Evolutionary conservation across 2,888 invertebrate species (phyloP).

Genomic region (Dione juno): DNA sequence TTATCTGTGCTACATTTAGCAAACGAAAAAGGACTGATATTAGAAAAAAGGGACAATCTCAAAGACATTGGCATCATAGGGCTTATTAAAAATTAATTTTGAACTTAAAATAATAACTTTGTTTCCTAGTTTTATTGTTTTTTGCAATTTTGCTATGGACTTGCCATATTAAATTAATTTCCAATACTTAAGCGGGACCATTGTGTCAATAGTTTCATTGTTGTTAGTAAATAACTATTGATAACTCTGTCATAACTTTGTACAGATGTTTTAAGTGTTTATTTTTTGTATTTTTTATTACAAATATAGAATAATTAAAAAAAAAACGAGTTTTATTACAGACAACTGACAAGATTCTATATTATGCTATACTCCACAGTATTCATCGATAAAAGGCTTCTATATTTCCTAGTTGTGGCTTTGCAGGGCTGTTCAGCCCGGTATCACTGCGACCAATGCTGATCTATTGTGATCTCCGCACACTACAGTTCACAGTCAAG

Average conservation of each 20-base stretch:
- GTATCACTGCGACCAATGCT: no score
- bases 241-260: conserved; percentile 41
- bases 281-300: conserved; percentile 44
- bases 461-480: no score
- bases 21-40: conserved; percentile 88
- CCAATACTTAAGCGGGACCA: conserved; percentile 25
- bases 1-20: conserved; percentile 92
- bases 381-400: background rate
- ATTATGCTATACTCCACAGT: no score
- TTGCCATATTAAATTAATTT: conserved; percentile 36
- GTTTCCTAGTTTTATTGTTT: background rate
- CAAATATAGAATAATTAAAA: conserved; percentile 39
- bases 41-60: conserved; percentile 78
- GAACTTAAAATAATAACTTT: conserved; percentile 10
- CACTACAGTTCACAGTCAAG: no score
- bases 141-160: conserved; percentile 16
- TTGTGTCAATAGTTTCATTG: conserved; percentile 40
- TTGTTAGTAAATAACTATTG: conserved; percentile 42
- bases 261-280: conserved; percentile 47
- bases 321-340: conserved; percentile 29
- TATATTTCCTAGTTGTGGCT: no score
- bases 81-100: conserved; percentile 55
- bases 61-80: conserved; percentile 81
- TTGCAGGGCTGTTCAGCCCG: no score
- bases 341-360: no score